Conservation (phyloP, 2,888 invertebrate genomes). For the Gymnocheta viridis region DNA sequence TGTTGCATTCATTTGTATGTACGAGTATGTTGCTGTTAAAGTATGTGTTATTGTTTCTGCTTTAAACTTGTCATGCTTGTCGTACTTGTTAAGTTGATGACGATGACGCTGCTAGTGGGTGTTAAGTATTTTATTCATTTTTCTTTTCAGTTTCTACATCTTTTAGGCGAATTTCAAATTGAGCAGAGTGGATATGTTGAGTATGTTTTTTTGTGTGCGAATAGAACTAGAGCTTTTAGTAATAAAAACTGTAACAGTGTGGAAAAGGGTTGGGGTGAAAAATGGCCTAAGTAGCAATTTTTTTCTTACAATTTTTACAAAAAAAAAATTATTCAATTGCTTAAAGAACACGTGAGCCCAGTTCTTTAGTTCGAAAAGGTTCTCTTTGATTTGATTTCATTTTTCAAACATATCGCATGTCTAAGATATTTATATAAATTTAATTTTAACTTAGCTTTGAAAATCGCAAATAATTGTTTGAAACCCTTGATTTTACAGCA, state of each 20-base stretch:
- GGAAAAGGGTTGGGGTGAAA: background rate
- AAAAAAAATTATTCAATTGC: no score
- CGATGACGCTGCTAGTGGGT: constrained; percentile 62
- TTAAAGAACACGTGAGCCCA: no score
- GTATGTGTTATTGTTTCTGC: constrained; percentile 37
- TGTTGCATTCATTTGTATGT: constrained; percentile 24
- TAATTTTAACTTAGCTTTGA: no score
- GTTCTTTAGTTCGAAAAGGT: no score
- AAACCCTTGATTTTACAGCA: background rate
- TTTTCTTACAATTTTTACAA: no score
- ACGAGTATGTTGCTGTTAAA: constrained; percentile 19
- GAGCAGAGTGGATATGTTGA: background rate
- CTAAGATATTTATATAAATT: no score
- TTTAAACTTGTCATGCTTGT: constrained; percentile 66
- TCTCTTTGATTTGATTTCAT: no score
- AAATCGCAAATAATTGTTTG: no score
- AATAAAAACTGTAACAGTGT: constrained; percentile 39
- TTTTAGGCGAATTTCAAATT: constrained; percentile 19
- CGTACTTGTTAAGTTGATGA: constrained; percentile 68
- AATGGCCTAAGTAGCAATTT: constrained; percentile 1
- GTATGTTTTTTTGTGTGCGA: constrained; percentile 10
- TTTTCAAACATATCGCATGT: no score
- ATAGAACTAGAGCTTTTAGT: constrained; percentile 27
- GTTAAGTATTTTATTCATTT: constrained; percentile 63
- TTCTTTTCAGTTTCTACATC: background rate